Conservation (phyloP, 2,113 vertebrate genomes). For the Narcine bancroftii region DNA sequence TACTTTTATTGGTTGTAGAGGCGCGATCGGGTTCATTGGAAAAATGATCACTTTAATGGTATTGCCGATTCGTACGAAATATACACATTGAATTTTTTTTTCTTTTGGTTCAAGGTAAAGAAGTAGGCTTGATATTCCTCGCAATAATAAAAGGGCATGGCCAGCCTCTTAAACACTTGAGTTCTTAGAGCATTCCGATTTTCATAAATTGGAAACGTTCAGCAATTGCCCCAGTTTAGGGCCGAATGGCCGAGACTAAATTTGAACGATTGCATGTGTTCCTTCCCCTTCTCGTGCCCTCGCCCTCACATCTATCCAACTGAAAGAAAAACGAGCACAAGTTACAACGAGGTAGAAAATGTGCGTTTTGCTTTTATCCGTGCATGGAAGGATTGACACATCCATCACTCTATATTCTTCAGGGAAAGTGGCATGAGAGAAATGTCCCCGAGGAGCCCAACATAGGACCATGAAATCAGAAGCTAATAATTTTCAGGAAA, state of each 20-base stretch:
- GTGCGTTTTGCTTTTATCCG: neutral
- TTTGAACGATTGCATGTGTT: neutral
- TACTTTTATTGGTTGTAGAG: neutral
- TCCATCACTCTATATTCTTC: neutral
- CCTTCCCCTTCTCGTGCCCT: too few relatives aligned
- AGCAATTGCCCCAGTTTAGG: neutral
- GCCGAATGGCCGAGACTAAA: too few relatives aligned
- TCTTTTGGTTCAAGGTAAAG: neutral
- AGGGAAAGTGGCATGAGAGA: neutral
- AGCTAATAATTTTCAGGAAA: neutral
- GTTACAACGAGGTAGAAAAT: neutral
- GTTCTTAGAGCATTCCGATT: neutral
- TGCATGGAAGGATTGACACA: neutral
- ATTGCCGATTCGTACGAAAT: neutral
- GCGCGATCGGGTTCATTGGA: neutral
- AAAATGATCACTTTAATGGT: too few relatives aligned
- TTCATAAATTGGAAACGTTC: neutral
- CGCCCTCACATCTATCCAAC: too few relatives aligned
- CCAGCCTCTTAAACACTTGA: neutral
- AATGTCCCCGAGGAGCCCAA: neutral
- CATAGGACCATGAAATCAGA: neutral
- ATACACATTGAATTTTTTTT: neutral
- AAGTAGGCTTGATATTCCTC: neutral
- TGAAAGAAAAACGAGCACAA: too few relatives aligned
- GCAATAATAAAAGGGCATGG: neutral